These are phyloP conservation scores for Arenaria interpres DNA, from an alignment of 2,113 vertebrate species.

Conservation along the genomic window DNA sequence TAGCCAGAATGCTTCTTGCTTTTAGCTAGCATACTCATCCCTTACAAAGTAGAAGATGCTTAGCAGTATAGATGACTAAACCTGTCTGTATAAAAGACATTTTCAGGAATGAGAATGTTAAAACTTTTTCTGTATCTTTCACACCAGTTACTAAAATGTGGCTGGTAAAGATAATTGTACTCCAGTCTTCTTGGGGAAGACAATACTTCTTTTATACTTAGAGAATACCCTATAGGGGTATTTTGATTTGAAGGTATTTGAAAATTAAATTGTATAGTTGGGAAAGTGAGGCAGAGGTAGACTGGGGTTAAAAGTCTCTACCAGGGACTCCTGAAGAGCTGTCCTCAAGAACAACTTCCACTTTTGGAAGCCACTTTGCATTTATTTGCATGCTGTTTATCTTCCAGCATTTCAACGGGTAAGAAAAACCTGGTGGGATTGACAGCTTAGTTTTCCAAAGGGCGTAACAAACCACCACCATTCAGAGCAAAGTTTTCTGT, in stretches of 20 bases:
- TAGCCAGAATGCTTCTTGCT: background rate
- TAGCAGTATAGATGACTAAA: background rate
- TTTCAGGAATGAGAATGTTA: background rate
- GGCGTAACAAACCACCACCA: background rate
- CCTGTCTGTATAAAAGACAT: background rate
- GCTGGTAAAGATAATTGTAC: background rate
- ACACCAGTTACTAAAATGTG: background rate
- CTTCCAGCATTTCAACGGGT: background rate
- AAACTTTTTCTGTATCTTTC: background rate
- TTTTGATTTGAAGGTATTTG: background rate
- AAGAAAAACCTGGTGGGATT: rapidly evolving
- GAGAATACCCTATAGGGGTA: background rate
- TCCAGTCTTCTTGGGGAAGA: background rate
- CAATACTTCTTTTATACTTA: background rate
- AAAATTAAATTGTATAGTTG: background rate
- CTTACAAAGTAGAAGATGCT: background rate
- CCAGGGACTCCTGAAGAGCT: background rate
- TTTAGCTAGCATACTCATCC: background rate
- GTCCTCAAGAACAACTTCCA: background rate
- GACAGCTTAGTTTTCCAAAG: background rate
- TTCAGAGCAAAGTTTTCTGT: background rate
- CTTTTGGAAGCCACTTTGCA: background rate
- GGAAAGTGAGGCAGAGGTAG: background rate
- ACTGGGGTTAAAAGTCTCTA: background rate
- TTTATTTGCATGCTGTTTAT: background rate